phyloP scores from a whole-genome alignment of 2,888 invertebrate genomes.

The Muschampia plurimacula region DNA sequence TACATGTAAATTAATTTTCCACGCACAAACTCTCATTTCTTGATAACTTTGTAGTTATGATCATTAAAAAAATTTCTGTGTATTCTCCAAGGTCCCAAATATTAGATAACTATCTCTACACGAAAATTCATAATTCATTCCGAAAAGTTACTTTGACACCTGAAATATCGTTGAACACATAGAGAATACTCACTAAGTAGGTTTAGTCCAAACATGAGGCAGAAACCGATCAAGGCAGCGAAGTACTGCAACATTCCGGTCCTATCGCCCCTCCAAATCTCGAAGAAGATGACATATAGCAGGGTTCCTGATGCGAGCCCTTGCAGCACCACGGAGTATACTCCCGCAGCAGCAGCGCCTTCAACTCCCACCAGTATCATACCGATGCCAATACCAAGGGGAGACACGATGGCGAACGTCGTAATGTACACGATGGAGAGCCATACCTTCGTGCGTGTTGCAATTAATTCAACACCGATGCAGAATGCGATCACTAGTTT shows the following conservation, averaged over 20 bases:
- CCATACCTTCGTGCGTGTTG: constrained; percentile 87
- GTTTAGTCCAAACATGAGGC: constrained; percentile 90
- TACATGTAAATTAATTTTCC: too few species aligned
- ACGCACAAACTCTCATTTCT: too few species aligned
- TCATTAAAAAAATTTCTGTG: too few species aligned
- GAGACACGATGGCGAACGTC: constrained; percentile 92
- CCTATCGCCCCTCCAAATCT: constrained; percentile 89
- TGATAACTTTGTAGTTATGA: too few species aligned
- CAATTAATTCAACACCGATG: constrained; percentile 93
- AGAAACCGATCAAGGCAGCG: constrained; percentile 89
- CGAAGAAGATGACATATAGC: constrained; percentile 98
- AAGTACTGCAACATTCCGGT: constrained; percentile 86
- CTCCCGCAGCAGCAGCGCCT: constrained; percentile 84
- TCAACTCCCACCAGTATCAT: constrained; percentile 87
- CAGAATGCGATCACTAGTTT: constrained; percentile 95
- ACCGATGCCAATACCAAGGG: constrained; percentile 92
- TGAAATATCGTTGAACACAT: neutral
- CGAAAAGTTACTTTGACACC: too few species aligned
- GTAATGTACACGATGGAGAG: constrained; percentile 89
- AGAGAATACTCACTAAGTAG: constrained; percentile 82
- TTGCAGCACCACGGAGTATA: constrained; percentile 89
- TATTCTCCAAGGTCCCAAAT: too few species aligned
- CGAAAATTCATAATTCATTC: too few species aligned
- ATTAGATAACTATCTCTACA: too few species aligned
- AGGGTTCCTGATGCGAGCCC: constrained; percentile 97